Evolutionary conservation across 2,888 invertebrate genomes (phyloP).

Genomic region (Rugalucina vietnamica): DNA sequence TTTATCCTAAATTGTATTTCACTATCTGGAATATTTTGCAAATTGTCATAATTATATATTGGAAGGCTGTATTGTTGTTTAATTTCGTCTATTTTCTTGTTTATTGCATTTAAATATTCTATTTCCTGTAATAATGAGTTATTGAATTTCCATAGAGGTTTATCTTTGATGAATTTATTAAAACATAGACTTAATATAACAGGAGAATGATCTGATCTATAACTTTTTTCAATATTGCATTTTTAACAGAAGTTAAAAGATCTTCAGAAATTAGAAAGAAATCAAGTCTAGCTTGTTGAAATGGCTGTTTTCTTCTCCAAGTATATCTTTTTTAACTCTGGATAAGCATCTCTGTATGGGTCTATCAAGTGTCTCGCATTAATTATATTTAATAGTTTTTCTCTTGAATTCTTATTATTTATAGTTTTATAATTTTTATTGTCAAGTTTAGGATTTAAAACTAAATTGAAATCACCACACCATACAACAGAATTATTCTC

Average conservation of each 20-base stretch:
- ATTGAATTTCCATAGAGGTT: too few relatives aligned
- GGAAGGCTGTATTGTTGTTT: too few relatives aligned
- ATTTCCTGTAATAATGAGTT: too few relatives aligned
- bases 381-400: neutral
- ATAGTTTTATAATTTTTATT: neutral
- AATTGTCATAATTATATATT: too few relatives aligned
- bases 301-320: neutral
- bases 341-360: neutral
- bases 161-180: too few relatives aligned
- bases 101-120: too few relatives aligned
- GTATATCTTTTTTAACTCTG: neutral
- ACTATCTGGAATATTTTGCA: too few relatives aligned
- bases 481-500: neutral
- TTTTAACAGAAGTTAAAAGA: neutral
- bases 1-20: too few relatives aligned
- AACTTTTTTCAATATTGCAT: neutral
- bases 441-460: neutral
- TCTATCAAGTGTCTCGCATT: neutral
- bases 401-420: neutral
- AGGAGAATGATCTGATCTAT: neutral
- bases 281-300: slow-evolving; percentile 8
- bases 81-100: too few relatives aligned
- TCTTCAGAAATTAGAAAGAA: slow-evolving; percentile 1
- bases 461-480: neutral
- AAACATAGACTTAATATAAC: neutral